Evolutionary conservation across 2,888 invertebrate species (phyloP).

Genomic region (Ligdia adustata): DNA sequence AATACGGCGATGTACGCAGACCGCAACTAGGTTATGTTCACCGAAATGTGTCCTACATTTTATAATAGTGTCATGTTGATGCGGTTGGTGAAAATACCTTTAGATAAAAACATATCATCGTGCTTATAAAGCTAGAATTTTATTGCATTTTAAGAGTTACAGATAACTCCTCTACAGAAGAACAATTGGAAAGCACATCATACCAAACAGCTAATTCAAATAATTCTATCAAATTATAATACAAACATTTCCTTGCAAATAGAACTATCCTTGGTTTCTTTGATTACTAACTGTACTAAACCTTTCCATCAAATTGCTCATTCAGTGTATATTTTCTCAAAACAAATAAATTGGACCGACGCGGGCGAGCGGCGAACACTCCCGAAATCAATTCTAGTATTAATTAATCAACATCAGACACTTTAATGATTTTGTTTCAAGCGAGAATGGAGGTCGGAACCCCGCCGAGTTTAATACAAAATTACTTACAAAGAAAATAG

Average conservation of each 20-base stretch:
- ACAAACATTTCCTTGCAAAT: not conserved
- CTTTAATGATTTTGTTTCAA: slow-evolving; percentile 55
- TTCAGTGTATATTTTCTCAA: slow-evolving; percentile 24
- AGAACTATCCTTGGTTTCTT: not conserved
- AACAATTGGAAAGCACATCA: too few relatives aligned
- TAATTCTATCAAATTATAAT: not conserved
- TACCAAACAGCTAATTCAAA: too few relatives aligned
- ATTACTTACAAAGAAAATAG: slow-evolving; percentile 42
- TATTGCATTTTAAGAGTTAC: too few relatives aligned
- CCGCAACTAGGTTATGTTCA: slow-evolving; percentile 30
- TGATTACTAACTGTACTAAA: slow-evolving; percentile 18
- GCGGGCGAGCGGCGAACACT: slow-evolving; percentile 37
- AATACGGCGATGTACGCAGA: slow-evolving; percentile 30
- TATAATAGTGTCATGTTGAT: slow-evolving; percentile 8
- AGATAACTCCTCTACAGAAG: too few relatives aligned
- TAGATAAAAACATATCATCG: not conserved
- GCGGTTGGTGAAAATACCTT: slow-evolving; percentile 3
- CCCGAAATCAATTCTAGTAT: slow-evolving; percentile 52
- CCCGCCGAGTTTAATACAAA: slow-evolving; percentile 44
- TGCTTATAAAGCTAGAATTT: too few relatives aligned
- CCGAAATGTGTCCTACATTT: slow-evolving; percentile 28
- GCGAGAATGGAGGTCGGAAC: slow-evolving; percentile 35
- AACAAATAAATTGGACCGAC: slow-evolving; percentile 39
- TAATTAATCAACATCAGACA: slow-evolving; percentile 60
- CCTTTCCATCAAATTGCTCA: slow-evolving; percentile 18